phyloP scores from a whole-genome alignment of 2,113 vertebrate genomes.

The Oceanites oceanicus region DNA sequence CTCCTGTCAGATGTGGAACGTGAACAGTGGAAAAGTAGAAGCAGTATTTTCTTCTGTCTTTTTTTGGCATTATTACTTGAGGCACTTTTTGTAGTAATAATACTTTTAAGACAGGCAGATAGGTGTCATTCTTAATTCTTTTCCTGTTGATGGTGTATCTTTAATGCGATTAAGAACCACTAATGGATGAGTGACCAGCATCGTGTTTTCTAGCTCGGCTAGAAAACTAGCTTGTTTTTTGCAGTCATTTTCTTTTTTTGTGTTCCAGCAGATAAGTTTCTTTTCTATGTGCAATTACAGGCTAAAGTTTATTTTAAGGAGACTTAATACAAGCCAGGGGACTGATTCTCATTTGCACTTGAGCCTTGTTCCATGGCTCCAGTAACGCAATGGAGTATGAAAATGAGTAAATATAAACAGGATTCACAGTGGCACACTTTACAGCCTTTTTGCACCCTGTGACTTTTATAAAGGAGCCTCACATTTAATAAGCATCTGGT shows the following conservation, averaged over 20 bases:
- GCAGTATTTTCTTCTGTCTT: background rate
- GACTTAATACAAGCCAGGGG: background rate
- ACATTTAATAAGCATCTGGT: background rate
- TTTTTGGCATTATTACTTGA: background rate
- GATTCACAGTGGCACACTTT: background rate
- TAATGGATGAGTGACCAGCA: background rate
- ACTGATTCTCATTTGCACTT: background rate
- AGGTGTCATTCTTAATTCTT: background rate
- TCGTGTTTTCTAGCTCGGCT: background rate
- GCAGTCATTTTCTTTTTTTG: background rate
- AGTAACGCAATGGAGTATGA: background rate
- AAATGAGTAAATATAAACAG: background rate
- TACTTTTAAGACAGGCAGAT: background rate
- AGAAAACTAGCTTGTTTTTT: background rate
- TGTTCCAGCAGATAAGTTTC: background rate
- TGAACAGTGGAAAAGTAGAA: background rate
- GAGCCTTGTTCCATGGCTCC: background rate
- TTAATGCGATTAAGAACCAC: background rate
- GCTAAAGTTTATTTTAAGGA: constrained; percentile 5
- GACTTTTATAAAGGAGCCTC: background rate
- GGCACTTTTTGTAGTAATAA: background rate
- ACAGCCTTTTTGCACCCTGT: background rate
- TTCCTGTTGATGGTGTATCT: background rate
- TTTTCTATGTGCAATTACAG: background rate
- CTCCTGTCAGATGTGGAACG: background rate